phyloP scores from a whole-genome alignment of 2,113 vertebrate species.

The Prunella fulvescens region DNA sequence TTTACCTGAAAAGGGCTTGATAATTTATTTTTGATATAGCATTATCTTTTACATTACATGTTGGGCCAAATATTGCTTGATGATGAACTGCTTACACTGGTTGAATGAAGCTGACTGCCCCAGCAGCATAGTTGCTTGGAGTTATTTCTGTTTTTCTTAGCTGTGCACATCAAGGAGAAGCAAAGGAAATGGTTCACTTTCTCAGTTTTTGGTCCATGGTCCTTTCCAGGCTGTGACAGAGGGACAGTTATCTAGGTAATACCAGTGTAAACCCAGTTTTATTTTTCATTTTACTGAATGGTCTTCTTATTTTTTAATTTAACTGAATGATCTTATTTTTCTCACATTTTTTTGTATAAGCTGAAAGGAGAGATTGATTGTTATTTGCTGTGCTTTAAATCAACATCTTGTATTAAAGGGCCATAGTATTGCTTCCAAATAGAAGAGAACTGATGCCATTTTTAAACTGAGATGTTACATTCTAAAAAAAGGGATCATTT shows the following conservation, averaged over 20 bases:
- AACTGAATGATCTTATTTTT: not conserved
- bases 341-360: not conserved
- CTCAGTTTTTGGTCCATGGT: not conserved
- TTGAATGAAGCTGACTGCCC: not conserved
- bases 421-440: not conserved
- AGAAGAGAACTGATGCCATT: not conserved
- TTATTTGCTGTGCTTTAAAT: not conserved
- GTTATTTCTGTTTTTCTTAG: not conserved
- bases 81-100: not conserved
- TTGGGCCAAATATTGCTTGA: not conserved
- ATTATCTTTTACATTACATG: not conserved
- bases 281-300: not conserved
- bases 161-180: not conserved
- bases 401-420: not conserved
- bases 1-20: not conserved
- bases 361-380: not conserved
- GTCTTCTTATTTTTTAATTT: not conserved
- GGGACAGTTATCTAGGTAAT: not conserved
- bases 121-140: not conserved
- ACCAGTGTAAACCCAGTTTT: not conserved
- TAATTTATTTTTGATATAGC: not conserved
- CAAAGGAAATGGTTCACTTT: not conserved
- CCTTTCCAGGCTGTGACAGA: not conserved
- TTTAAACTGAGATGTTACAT: not conserved
- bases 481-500: not conserved